Conservation (phyloP, 2,113 vertebrate genomes). For the Chamaetylas fuelleborni region DNA sequence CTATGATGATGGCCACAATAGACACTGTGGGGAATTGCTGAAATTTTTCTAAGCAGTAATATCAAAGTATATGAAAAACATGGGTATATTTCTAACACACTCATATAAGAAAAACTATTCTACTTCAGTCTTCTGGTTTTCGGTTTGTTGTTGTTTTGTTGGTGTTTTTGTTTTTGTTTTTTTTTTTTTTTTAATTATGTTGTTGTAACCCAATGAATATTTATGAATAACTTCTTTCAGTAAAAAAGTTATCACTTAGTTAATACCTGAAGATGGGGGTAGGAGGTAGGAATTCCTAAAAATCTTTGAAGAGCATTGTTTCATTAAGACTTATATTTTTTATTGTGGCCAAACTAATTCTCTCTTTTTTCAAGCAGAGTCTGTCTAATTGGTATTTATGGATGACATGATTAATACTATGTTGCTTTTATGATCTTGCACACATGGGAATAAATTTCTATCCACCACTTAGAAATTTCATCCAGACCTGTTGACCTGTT, state of each 20-base stretch:
- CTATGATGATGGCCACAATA: not conserved
- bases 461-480: not conserved
- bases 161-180: too few species aligned
- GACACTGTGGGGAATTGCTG: not conserved
- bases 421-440: not conserved
- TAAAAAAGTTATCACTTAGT: not conserved
- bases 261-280: not conserved
- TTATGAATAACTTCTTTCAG: not conserved
- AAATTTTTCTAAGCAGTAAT: not conserved
- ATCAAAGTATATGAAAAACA: not conserved
- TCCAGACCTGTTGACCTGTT: not conserved
- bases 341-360: not conserved
- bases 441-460: not conserved
- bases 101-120: not conserved
- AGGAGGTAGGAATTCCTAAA: not conserved
- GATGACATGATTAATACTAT: not conserved
- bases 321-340: not conserved
- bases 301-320: rapidly evolving
- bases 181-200: not conserved
- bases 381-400: not conserved
- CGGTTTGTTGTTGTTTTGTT: not conserved
- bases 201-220: not conserved
- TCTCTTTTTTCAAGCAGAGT: not conserved
- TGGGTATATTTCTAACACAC: rapidly evolving
- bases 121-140: too few species aligned